A percentile compares a stretch with the other conserved stretches of the same genome.
Conservation (phyloP, 1,140 invertebrate genomes). For the Papilio dardanus region DNA sequence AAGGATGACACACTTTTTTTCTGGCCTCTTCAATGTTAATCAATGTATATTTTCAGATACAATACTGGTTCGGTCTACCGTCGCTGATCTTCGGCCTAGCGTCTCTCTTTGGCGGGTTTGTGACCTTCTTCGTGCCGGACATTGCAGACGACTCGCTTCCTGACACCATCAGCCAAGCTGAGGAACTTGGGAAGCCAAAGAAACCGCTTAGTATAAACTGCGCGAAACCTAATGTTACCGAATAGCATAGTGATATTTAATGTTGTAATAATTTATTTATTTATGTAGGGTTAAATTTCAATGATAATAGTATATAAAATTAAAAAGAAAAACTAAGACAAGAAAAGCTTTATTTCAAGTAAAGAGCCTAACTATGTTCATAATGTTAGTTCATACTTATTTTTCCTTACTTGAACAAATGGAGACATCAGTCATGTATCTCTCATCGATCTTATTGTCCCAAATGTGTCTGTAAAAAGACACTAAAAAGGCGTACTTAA, state of each 20-base stretch:
- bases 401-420: neutral
- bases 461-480: neutral
- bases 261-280: neutral
- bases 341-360: neutral
- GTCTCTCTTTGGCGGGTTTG: constrained; percentile 42
- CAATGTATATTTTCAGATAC: constrained; percentile 40
- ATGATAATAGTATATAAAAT: neutral
- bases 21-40: neutral
- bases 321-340: neutral
- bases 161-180: constrained; percentile 47
- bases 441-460: neutral
- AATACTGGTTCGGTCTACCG: constrained; percentile 49
- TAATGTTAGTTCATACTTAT: neutral
- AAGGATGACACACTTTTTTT: too few species aligned
- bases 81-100: constrained; percentile 45
- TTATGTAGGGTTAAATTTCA: neutral
- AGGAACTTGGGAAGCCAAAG: constrained; percentile 38
- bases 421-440: neutral
- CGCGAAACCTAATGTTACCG: neutral
- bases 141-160: constrained; percentile 44
- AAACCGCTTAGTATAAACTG: neutral
- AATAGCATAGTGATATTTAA: neutral
- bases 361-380: neutral
- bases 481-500: neutral
- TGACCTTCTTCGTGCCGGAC: constrained; percentile 46